Evolutionary conservation across 2,113 vertebrate genomes (phyloP).

Genomic region (Neogale vison): DNA sequence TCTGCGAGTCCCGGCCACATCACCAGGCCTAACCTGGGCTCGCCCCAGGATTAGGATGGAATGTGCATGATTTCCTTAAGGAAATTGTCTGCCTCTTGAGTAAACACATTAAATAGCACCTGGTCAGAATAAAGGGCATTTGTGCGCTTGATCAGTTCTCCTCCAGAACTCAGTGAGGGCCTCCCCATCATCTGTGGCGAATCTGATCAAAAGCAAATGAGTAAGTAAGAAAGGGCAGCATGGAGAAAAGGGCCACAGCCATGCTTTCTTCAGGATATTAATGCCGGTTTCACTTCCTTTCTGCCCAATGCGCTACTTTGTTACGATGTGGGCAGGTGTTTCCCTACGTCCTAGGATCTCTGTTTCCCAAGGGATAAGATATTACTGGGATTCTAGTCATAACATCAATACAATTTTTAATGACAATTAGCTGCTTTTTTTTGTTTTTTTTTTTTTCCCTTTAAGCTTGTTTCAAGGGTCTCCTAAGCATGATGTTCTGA

Average conservation of each 20-base stretch:
- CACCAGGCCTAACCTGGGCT: neutral
- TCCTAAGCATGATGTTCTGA: neutral
- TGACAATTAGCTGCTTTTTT: neutral
- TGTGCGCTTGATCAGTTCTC: slow-evolving; percentile 27
- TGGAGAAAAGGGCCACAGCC: neutral
- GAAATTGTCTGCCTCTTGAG: slow-evolving; percentile 46
- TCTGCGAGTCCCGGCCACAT: neutral
- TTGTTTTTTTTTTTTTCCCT: neutral
- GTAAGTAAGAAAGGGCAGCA: neutral
- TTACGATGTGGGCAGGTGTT: neutral
- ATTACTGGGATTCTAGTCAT: neutral
- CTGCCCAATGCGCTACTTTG: neutral
- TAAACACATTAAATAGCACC: slow-evolving; percentile 50
- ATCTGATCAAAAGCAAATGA: neutral
- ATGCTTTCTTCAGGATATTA: neutral
- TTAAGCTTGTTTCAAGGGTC: neutral
- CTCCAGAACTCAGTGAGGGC: neutral
- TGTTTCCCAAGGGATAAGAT: neutral
- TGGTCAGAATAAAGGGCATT: slow-evolving; percentile 26
- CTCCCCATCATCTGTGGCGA: neutral
- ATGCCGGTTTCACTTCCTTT: neutral
- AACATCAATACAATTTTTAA: neutral
- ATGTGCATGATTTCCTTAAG: slow-evolving; percentile 55
- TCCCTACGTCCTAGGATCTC: neutral
- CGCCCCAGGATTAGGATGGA: slow-evolving; percentile 35